Conservation (phyloP, 2,113 vertebrate genomes). For the Trematomus loennbergii region DNA sequence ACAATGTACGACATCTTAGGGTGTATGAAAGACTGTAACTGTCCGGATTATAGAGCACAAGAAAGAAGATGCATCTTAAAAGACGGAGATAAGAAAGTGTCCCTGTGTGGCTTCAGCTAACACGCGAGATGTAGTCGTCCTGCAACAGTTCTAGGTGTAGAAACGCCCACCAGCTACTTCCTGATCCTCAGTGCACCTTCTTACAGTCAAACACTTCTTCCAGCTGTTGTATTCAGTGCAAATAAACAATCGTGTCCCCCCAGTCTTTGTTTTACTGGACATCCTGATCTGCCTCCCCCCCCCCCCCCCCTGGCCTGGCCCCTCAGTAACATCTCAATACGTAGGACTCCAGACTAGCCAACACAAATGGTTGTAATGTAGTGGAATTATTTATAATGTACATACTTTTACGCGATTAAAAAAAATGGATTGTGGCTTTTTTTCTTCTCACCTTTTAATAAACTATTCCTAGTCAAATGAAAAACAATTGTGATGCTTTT, state of each 20-base stretch:
- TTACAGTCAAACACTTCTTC: constrained; percentile 15
- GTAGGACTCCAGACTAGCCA: constrained; percentile 67
- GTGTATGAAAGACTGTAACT: not conserved
- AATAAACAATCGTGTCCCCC: constrained; percentile 28
- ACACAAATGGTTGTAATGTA: constrained; percentile 76
- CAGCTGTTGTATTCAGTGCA: constrained; percentile 49
- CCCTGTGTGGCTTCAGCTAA: not conserved
- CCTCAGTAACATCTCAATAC: constrained; percentile 57
- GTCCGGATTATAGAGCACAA: constrained; percentile 55
- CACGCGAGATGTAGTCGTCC: constrained; percentile 11
- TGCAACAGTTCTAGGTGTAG: constrained; percentile 35
- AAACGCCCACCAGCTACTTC: constrained; percentile 38
- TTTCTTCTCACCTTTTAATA: constrained; percentile 83
- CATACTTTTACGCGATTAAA: constrained; percentile 81
- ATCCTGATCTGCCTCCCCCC: constrained; percentile 16
- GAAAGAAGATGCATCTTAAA: not conserved
- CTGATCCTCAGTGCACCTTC: constrained; percentile 1
- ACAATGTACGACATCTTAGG: not conserved
- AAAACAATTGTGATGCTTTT: constrained; percentile 5
- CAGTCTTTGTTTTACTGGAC: constrained; percentile 20
- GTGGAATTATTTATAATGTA: constrained; percentile 87
- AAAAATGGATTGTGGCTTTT: constrained; percentile 79
- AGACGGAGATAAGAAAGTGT: constrained; percentile 1
- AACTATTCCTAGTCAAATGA: constrained; percentile 83
- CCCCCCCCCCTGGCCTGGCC: constrained; percentile 26